These are phyloP conservation scores for Brachyptera risi DNA, from an alignment of 2,888 invertebrate species.

Conservation along the genomic window DNA sequence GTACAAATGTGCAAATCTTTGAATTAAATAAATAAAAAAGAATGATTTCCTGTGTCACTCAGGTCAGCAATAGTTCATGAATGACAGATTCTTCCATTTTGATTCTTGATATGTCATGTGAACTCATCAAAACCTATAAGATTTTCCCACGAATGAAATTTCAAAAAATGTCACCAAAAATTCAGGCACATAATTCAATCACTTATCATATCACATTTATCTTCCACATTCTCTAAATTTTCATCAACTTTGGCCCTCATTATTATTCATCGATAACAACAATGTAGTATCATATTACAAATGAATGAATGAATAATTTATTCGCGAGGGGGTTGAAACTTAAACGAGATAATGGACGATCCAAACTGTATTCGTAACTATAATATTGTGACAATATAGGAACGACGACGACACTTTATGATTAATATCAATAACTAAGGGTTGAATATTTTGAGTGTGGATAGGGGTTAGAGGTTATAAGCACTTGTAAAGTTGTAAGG, in stretches of 20 bases:
- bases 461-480: background rate
- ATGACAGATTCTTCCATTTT: too few relatives aligned
- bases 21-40: too few relatives aligned
- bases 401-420: background rate
- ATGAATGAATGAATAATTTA: conserved; percentile 6
- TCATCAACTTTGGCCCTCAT: background rate
- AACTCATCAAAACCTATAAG: background rate
- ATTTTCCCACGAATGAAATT: too few relatives aligned
- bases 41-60: too few relatives aligned
- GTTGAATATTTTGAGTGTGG: background rate
- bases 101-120: too few relatives aligned
- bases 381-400: conserved; percentile 4
- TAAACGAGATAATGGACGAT: background rate
- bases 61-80: too few relatives aligned
- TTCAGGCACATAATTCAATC: background rate
- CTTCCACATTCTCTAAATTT: background rate
- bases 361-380: background rate
- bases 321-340: background rate
- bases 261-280: background rate
- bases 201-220: background rate
- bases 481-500: background rate
- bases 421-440: conserved; percentile 1
- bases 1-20: too few relatives aligned
- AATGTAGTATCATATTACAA: background rate
- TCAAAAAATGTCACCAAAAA: too few relatives aligned